Conservation (phyloP, 2,113 vertebrate species). For the Archocentrus centrarchus region DNA sequence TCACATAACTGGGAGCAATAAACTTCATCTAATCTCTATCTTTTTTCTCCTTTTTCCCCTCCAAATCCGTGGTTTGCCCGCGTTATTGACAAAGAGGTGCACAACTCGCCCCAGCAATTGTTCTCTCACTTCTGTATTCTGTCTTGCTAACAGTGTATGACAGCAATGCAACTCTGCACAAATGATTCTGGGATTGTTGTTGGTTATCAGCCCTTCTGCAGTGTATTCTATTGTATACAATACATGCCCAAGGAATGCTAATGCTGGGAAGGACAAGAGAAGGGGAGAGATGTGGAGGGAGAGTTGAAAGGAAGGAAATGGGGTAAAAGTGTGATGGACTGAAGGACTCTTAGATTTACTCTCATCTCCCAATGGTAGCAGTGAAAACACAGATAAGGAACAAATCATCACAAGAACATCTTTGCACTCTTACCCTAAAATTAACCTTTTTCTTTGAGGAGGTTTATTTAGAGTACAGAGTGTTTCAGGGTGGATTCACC, state of each 20-base stretch:
- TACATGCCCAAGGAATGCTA: constrained; percentile 54
- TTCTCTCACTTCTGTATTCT: constrained; percentile 46
- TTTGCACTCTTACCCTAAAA: neutral
- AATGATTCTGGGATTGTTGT: constrained; percentile 64
- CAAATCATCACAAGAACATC: neutral
- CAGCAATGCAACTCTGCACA: constrained; percentile 57
- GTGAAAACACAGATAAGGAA: neutral
- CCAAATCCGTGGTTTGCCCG: constrained; percentile 13
- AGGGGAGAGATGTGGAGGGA: neutral
- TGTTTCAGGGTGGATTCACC: neutral
- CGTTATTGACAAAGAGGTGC: constrained; percentile 53
- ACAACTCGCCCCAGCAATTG: constrained; percentile 46
- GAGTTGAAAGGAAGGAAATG: neutral
- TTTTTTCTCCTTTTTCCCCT: constrained; percentile 7
- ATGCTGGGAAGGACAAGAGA: constrained; percentile 44
- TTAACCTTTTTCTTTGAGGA: neutral
- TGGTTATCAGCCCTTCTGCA: constrained; percentile 68
- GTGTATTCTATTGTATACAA: constrained; percentile 55
- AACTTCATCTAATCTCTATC: constrained; percentile 49
- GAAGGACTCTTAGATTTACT: constrained; percentile 2
- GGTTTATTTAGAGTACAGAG: neutral
- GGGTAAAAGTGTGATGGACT: constrained; percentile 3
- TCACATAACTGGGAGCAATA: constrained; percentile 47
- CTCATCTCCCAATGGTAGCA: neutral
- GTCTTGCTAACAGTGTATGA: constrained; percentile 55